Percentiles rank a stretch among this genome's conserved stretches.
These are phyloP conservation scores for Agapostemon virescens DNA, from an alignment of 2,888 invertebrate genomes.

Conservation along the genomic window DNA sequence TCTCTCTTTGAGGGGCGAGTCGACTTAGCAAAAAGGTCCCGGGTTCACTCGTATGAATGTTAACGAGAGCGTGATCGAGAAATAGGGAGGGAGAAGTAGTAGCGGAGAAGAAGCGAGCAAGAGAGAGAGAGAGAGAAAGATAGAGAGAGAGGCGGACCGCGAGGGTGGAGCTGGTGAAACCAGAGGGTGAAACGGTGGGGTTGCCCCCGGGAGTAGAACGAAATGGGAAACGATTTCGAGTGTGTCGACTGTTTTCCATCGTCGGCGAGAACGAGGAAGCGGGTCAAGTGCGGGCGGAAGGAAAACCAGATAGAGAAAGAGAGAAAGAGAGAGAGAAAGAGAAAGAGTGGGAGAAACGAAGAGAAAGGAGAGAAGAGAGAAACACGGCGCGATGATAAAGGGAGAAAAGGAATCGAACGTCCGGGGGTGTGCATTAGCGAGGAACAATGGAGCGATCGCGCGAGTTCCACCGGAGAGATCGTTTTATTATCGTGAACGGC, in stretches of 20 bases:
- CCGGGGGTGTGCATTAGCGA: constrained; percentile 60
- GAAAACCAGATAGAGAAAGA: not conserved
- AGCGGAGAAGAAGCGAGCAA: constrained; percentile 6
- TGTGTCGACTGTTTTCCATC: constrained; percentile 53
- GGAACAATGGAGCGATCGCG: constrained; percentile 70
- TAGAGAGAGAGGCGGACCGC: not conserved
- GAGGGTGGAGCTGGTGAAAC: not conserved
- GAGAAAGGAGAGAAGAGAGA: not conserved
- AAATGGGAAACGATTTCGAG: constrained; percentile 60
- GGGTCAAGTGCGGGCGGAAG: constrained; percentile 58
- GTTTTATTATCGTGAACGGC: constrained; percentile 67
- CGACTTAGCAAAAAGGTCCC: constrained; percentile 64
- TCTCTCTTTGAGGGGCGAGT: constrained; percentile 59
- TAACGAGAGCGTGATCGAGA: constrained; percentile 67
- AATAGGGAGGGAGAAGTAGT: constrained; percentile 28
- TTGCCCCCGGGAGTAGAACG: constrained; percentile 7
- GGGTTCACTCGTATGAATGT: constrained; percentile 65
- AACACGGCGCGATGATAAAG: constrained; percentile 9
- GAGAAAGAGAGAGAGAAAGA: not conserved
- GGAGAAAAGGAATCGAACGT: constrained; percentile 24
- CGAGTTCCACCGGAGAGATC: constrained; percentile 60
- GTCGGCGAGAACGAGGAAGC: constrained; percentile 50
- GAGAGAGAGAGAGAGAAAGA: constrained; percentile 11
- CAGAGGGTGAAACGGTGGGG: not conserved
- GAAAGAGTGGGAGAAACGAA: not conserved